A percentile compares a stretch with the other conserved stretches of the same genome.
Evolutionary conservation across 30 jellyfish, hydroid and myxozoan genomes (phyloP).

Genomic region (Turritopsis rubra): DNA sequence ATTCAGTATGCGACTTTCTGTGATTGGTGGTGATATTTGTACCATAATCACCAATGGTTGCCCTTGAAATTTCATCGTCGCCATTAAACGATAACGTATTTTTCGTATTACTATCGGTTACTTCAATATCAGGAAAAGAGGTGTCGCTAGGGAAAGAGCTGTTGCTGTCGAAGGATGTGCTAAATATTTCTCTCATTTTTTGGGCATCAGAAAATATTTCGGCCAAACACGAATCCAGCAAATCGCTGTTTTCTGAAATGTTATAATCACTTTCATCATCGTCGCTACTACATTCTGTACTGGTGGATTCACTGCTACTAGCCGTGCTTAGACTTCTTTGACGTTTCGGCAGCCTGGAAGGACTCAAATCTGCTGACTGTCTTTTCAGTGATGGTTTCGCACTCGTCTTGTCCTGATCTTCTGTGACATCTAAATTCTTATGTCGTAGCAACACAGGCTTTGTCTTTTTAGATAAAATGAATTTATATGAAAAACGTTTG

Average conservation of each 20-base stretch:
- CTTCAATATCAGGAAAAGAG: background rate
- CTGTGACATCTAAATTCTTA: conserved; percentile 2
- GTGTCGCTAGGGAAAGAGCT: background rate
- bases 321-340: conserved; percentile 3
- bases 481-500: conserved; percentile 4
- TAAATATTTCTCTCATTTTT: background rate
- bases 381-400: background rate
- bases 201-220: background rate
- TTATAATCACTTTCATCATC: conserved; percentile 1
- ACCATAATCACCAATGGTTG: no score
- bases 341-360: background rate
- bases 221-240: background rate
- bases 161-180: background rate
- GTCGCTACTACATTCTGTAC: conserved; percentile 3
- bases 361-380: background rate
- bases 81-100: background rate
- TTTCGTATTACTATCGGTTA: background rate
- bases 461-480: conserved; percentile 5
- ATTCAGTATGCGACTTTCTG: background rate
- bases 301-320: background rate
- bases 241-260: background rate
- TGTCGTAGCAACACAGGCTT: background rate
- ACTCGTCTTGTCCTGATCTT: background rate
- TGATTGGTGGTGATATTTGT: no score
- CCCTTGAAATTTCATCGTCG: no score